Base-by-base conservation (phyloP, 2,797 vertebrate genomes). In the Cetoscarus ocellatus region DNA sequence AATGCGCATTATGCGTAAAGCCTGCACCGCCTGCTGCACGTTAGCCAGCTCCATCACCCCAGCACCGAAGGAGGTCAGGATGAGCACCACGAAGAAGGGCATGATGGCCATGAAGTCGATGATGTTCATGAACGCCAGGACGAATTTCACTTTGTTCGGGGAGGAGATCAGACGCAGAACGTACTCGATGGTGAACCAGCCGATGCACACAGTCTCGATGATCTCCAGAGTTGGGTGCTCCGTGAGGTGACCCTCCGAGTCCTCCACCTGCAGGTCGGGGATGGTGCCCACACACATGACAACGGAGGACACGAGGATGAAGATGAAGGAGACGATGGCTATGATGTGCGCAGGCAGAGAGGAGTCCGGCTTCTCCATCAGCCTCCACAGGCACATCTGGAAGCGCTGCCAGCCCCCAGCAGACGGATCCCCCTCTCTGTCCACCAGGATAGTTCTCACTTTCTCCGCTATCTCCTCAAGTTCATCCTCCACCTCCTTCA, bases 341-440 rank as follows among this genome's bases (percentile, higher is more conserved):
- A 97, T 91, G 8, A 96, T 91, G 59, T 96, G 94, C 49, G 98
- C 97, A 0, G 96, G 93, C 55, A 96, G 89, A 1, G 97, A 99
- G 0, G 97, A 98, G 73, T 98, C 98, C 0, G 98, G 98, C 77
- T 99, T 99, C 91, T 99, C 98, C 96, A 99, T 95, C 81, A 99
- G 94, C 85, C 96, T 96, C 97, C 97, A 99, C 55, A 98, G 88
- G 67, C 86, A 95, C 68, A 94, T 94, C 91, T 97, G 96, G 87
- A 96, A 95, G 77, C 91, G 95, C 82, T 95, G 96, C 94, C 96
- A 96, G 79, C 93, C 88, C 12, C 90, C 90, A 59, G 93, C 94
- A 0, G 94, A 90, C 7, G 95, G 91, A 35, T 96, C 96, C 53
- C 93, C 93, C 4, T 97, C 96, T 67, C 95, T 88, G 80, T 97